Evolutionary conservation across 2,797 vertebrate genomes (phyloP).

Genomic region (Enoplosus armatus): DNA sequence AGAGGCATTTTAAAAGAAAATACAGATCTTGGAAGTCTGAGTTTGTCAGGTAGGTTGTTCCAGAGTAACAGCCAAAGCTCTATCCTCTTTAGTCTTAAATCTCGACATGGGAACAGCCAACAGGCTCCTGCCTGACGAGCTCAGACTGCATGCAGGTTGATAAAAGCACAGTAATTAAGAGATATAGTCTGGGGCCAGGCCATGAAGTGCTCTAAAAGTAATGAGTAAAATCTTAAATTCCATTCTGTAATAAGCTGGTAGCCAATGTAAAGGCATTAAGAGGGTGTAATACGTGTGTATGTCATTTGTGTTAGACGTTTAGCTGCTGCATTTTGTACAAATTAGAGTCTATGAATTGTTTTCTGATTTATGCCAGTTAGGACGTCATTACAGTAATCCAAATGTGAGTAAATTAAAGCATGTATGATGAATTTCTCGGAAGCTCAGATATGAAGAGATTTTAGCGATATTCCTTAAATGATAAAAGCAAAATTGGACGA

Average conservation of each 20-base stretch:
- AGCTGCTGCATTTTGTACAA: not conserved
- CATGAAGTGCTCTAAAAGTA: slow-evolving; percentile 5
- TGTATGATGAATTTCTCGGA: not conserved
- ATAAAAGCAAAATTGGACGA: not conserved
- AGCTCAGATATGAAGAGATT: not conserved
- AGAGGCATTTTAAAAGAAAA: not conserved
- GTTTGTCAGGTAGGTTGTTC: not conserved
- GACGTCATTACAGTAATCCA: not conserved
- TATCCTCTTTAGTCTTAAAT: not conserved
- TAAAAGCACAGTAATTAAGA: not conserved
- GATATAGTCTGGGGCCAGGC: not conserved
- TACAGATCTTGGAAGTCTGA: not conserved
- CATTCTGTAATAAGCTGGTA: not conserved
- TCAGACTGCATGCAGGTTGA: not conserved
- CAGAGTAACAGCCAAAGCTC: not conserved
- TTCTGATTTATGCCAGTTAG: not conserved
- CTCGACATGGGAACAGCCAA: not conserved
- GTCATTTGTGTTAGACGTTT: not conserved
- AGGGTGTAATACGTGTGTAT: not conserved
- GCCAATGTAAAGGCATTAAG: not conserved
- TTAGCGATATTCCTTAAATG: not conserved
- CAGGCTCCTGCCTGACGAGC: not conserved
- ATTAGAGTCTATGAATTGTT: not conserved
- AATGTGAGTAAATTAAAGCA: not conserved
- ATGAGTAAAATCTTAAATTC: not conserved